Percentiles rank a stretch among this genome's conserved stretches.
Conservation (phyloP, 2,888 invertebrate species). For the Aporophyla lueneburgensis region DNA sequence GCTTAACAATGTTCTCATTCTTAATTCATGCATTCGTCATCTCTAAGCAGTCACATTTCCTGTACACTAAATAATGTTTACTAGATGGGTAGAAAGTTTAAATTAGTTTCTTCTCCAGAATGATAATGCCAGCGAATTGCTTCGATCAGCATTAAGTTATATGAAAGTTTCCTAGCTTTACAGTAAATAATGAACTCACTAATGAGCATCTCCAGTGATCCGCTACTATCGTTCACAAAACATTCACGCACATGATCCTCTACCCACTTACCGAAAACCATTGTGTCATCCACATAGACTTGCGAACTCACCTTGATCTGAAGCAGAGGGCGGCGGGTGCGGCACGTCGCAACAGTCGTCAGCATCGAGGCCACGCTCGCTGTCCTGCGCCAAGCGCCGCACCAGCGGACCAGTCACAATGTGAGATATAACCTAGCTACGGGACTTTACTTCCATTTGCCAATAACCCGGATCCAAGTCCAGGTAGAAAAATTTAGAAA, state of each 20-base stretch:
- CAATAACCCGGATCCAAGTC: conserved; percentile 75
- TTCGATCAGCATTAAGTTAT: conserved; percentile 7
- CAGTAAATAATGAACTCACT: neutral
- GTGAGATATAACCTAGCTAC: conserved; percentile 90
- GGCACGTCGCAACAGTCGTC: conserved; percentile 90
- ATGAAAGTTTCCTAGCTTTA: conserved; percentile 12
- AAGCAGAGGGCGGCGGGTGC: conserved; percentile 89
- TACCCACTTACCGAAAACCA: conserved; percentile 60
- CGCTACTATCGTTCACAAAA: conserved; percentile 28
- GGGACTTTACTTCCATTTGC: conserved; percentile 75
- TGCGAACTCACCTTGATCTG: conserved; percentile 83
- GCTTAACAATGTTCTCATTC: conserved; percentile 23
- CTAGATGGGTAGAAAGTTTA: conserved; percentile 7
- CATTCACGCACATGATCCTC: conserved; percentile 30
- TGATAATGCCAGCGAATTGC: conserved; percentile 19
- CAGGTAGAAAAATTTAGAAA: conserved; percentile 50
- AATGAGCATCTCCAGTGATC: conserved; percentile 14
- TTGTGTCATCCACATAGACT: conserved; percentile 52
- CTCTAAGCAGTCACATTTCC: conserved; percentile 11
- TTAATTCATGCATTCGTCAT: conserved; percentile 49
- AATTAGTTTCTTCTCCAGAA: neutral
- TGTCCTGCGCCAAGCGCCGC: conserved; percentile 91
- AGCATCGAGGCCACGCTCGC: conserved; percentile 89
- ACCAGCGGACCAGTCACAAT: conserved; percentile 91
- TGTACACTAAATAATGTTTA: neutral